These are phyloP conservation scores for Crossaster papposus DNA, from an alignment of 53 echinoderm and acorn worm species.

Conservation along the genomic window DNA sequence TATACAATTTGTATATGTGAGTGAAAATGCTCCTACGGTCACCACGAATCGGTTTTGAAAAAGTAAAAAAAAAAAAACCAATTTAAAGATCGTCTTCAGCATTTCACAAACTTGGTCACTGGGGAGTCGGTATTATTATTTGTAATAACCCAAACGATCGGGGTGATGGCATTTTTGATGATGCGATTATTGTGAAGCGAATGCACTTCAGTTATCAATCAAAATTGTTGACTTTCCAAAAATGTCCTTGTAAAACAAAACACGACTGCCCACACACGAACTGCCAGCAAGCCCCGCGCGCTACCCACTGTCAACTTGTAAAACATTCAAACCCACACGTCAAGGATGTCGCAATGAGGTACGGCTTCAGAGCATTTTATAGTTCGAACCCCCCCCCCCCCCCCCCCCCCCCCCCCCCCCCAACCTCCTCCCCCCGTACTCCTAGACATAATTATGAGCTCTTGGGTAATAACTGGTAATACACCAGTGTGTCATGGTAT, in stretches of 20 bases:
- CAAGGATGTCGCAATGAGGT: not conserved
- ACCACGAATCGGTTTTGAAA: too few relatives aligned
- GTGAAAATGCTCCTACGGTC: too few relatives aligned
- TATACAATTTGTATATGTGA: too few relatives aligned
- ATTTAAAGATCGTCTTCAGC: not conserved
- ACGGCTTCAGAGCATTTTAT: not conserved
- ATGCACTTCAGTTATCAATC: not conserved
- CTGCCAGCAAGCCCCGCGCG: slow-evolving; percentile 10
- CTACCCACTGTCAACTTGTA: slow-evolving; percentile 4
- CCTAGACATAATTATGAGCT: not conserved
- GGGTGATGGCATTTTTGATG: not conserved
- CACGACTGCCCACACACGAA: slow-evolving; percentile 37
- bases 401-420: too few relatives aligned
- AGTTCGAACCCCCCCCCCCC: not conserved
- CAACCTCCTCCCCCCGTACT: too few relatives aligned
- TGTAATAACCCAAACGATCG: not conserved
- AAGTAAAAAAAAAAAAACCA: too few relatives aligned
- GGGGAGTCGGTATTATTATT: not conserved
- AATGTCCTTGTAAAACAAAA: not conserved
- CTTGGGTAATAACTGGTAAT: not conserved
- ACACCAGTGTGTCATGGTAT: not conserved
- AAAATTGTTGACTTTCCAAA: slow-evolving; percentile 7
- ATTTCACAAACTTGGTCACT: not conserved
- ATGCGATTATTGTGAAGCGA: not conserved
- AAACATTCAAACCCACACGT: not conserved